Evolutionary conservation across 2,888 invertebrate species (phyloP).

Genomic region (Dorcus hopei): DNA sequence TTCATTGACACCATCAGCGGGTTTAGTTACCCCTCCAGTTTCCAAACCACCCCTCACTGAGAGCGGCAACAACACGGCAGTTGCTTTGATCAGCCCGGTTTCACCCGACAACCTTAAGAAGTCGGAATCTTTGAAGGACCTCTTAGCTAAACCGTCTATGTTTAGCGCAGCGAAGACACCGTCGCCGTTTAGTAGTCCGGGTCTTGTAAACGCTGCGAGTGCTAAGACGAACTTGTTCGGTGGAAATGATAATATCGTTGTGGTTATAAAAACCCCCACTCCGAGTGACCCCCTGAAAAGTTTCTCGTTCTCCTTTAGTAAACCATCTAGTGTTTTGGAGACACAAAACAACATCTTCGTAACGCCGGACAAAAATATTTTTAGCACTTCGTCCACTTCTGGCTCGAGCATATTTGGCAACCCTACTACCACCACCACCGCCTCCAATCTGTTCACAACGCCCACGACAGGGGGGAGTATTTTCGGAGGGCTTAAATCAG

Average conservation of each 20-base stretch:
- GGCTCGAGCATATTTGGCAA: slow-evolving; percentile 15
- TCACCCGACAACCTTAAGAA: neutral
- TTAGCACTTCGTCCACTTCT: neutral
- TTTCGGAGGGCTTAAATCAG: slow-evolving; percentile 21
- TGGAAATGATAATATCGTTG: neutral
- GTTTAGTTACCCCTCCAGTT: neutral
- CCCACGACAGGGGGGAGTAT: slow-evolving; percentile 21
- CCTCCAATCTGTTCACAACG: neutral
- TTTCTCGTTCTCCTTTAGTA: neutral
- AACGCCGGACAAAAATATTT: neutral
- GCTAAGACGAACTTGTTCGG: neutral
- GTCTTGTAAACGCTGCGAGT: neutral
- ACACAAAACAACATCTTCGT: neutral
- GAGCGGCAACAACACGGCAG: neutral
- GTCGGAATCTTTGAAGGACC: slow-evolving; percentile 24
- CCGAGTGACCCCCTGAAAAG: neutral
- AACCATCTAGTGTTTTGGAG: too few species aligned
- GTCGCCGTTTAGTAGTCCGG: neutral
- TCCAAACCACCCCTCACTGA: slow-evolving; percentile 4
- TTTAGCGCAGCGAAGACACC: slow-evolving; percentile 3
- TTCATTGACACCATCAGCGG: neutral
- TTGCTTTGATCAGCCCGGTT: neutral
- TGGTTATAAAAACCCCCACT: neutral
- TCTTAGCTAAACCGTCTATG: slow-evolving; percentile 25
- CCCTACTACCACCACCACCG: slow-evolving; percentile 5